Conservation (phyloP, 2,113 vertebrate genomes). For the Podarcis muralis region DNA sequence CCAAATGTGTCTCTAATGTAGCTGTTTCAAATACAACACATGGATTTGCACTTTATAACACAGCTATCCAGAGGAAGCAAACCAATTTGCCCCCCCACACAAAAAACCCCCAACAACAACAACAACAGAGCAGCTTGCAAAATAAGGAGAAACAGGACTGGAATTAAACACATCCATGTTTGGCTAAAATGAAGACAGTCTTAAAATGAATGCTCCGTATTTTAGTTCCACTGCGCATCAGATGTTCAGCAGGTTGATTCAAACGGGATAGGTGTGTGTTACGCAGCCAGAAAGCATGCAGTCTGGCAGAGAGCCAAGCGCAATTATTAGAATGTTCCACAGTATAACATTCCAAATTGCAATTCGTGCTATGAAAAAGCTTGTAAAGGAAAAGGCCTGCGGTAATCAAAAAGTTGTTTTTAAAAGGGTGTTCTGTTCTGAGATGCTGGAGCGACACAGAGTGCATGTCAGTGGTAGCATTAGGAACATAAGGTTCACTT, state of each 20-base stretch:
- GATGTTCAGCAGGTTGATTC: not conserved
- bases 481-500: not conserved
- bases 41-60: not conserved
- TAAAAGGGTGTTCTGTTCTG: not conserved
- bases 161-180: not conserved
- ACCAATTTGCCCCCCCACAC: not conserved
- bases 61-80: not conserved
- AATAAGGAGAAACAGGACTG: not conserved
- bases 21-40: not conserved
- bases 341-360: constrained; percentile 2
- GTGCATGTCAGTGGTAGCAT: not conserved
- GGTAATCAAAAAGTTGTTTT: not conserved
- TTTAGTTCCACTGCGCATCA: not conserved
- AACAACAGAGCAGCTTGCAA: not conserved
- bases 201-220: not conserved
- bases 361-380: not conserved
- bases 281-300: not conserved
- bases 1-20: not conserved
- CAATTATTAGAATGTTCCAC: constrained; percentile 2
- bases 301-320: not conserved
- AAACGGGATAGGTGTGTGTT: not conserved
- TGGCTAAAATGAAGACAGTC: not conserved
- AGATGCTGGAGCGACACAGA: not conserved
- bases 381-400: not conserved
- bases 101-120: not conserved